Base-by-base conservation (phyloP, 2,888 invertebrate species). In the Limnephilus lunatus region DNA sequence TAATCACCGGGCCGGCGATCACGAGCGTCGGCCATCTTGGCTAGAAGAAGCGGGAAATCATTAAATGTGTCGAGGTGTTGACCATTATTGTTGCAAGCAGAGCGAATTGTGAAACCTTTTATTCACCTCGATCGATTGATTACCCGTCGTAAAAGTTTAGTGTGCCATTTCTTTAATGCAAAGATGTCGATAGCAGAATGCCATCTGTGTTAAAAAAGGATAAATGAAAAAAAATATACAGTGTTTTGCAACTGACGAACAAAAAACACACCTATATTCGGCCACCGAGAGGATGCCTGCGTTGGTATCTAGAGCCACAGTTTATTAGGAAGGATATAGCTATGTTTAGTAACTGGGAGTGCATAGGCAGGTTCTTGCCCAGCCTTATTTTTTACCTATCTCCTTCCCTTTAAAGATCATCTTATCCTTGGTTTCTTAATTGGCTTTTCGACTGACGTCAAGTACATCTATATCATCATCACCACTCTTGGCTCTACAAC, bases 71-170 rank as follows among this genome's bases (percentile, higher is more conserved):
- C 35, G 83, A 35, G 35, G 83, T 83, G 35, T 83, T 39, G 83
- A 83, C 83, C 39, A 35, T 83, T 83, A 68, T 68, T 39, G 32
- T 32, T 39, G 83, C 83, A 39, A 83, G 83, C 35, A 39, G 83
- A 39, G 83, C 83, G 19, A 83, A 31, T 35, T 83, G 83, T 35
- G 83, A 83, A 32, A 39, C 83, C 32, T 85, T 44, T 39, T 85
- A 30, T 44, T 25, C n/a, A 25, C 30, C 85, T 44, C 48, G 48
- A 48, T 86, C 44, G 86, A 86, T 86, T 86, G 86, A 86, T 86
- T 44, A n/a, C 86, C 44, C 15, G 25, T 86, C 86, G 86, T 86
- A 44, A 86, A 86, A 86, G 35, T 86, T 86, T 39, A 86, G 86
- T 44, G 86, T 30, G 35, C 35, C n/a, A 68, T 68, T 68, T 68